phyloP scores from a whole-genome alignment of 2,797 vertebrate genomes.

The Eidolon dupreanum region DNA sequence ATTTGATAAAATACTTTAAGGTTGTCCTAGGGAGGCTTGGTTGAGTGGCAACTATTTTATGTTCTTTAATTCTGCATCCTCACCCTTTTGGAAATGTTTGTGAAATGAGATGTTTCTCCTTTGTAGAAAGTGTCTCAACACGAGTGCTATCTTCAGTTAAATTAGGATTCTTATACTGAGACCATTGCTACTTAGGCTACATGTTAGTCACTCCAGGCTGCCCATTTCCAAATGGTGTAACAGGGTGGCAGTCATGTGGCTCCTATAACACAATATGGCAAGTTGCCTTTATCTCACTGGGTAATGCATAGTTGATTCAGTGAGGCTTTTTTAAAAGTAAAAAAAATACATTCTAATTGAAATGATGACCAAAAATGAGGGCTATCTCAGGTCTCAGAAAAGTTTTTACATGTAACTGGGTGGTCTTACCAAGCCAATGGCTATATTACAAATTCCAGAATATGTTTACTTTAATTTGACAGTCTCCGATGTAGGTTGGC shows the following conservation, averaged over 20 bases:
- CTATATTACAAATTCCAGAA: slow-evolving; percentile 12
- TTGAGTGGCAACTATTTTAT: background rate
- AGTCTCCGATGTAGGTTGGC: background rate
- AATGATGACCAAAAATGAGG: slow-evolving; percentile 12
- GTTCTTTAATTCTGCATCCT: background rate
- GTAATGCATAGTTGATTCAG: background rate
- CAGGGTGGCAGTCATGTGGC: background rate
- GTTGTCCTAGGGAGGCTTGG: background rate
- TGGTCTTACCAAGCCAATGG: background rate
- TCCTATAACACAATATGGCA: background rate
- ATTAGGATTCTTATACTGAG: background rate
- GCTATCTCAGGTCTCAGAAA: slow-evolving; percentile 7
- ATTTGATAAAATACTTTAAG: slow-evolving; percentile 39
- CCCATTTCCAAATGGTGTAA: background rate
- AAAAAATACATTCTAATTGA: background rate
- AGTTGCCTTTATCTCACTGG: slow-evolving; percentile 17
- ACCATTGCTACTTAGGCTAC: background rate
- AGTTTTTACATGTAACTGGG: background rate
- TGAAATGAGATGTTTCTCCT: background rate
- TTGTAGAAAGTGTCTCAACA: background rate
- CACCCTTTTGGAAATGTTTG: background rate
- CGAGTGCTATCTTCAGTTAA: background rate
- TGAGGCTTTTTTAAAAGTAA: background rate
- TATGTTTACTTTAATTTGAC: slow-evolving; percentile 3
- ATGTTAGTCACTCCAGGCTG: background rate